phyloP scores from a whole-genome alignment of 2,113 vertebrate genomes.

The Dasyornis broadbenti region DNA sequence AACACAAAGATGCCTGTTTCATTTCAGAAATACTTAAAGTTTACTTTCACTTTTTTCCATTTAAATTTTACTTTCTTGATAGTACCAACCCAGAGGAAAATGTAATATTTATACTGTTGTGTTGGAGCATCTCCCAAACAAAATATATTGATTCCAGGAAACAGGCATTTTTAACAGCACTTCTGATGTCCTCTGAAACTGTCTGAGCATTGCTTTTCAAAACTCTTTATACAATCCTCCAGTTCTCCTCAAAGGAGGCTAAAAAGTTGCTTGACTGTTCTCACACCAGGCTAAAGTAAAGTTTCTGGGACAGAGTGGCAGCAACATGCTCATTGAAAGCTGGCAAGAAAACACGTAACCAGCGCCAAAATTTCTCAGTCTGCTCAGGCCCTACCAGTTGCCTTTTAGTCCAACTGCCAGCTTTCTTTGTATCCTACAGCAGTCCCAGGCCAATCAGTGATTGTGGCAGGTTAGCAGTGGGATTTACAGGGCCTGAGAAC shows the following conservation, averaged over 20 bases:
- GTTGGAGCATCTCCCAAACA: background rate
- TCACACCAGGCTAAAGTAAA: background rate
- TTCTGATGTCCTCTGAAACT: background rate
- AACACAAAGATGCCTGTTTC: background rate
- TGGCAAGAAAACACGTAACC: background rate
- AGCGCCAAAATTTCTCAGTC: background rate
- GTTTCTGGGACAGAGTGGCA: background rate
- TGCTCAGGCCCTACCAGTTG: background rate
- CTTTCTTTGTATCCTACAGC: background rate
- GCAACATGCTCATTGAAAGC: background rate
- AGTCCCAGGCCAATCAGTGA: background rate
- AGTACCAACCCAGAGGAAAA: background rate
- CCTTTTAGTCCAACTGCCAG: background rate
- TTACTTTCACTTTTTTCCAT: background rate
- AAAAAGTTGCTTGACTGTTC: background rate
- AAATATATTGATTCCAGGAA: background rate
- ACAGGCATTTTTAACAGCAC: background rate
- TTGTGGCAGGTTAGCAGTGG: background rate
- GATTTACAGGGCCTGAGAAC: background rate
- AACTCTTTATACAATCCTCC: background rate
- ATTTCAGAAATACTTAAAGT: background rate
- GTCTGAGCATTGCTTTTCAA: background rate
- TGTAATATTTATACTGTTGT: background rate
- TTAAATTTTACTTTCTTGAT: background rate
- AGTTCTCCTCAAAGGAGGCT: background rate